Conservation (phyloP, 2,797 vertebrate genomes). For the Phataginus tricuspis region DNA sequence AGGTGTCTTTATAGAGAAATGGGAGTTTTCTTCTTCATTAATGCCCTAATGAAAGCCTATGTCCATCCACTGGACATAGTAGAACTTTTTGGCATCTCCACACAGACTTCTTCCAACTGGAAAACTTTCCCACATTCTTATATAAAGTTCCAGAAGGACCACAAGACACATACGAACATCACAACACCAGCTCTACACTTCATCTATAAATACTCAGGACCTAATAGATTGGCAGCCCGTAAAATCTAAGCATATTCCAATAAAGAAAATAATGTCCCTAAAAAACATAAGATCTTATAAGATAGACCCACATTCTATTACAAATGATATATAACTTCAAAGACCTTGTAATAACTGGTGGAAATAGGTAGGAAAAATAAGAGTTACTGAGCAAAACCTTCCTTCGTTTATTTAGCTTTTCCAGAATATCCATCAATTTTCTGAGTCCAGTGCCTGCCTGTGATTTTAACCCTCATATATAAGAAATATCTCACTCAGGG, state of each 20-base stretch:
- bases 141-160: neutral
- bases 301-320: neutral
- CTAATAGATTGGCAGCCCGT: neutral
- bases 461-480: neutral
- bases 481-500: neutral
- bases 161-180: neutral
- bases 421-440: neutral
- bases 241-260: neutral
- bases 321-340: neutral
- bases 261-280: neutral
- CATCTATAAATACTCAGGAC: neutral
- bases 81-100: neutral
- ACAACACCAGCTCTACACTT: neutral
- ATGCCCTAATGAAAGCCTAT: neutral
- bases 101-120: neutral
- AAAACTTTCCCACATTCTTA: neutral
- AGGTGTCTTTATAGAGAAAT: neutral
- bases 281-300: neutral
- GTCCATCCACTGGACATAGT: neutral
- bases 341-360: neutral
- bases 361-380: neutral
- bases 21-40: neutral
- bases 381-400: neutral
- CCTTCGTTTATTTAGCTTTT: conserved; percentile 6
- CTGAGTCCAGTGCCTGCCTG: neutral